Percentiles rank a stretch among this genome's conserved stretches.
Conservation (phyloP, 2,888 invertebrate genomes). For the Oasisia sp. region DNA sequence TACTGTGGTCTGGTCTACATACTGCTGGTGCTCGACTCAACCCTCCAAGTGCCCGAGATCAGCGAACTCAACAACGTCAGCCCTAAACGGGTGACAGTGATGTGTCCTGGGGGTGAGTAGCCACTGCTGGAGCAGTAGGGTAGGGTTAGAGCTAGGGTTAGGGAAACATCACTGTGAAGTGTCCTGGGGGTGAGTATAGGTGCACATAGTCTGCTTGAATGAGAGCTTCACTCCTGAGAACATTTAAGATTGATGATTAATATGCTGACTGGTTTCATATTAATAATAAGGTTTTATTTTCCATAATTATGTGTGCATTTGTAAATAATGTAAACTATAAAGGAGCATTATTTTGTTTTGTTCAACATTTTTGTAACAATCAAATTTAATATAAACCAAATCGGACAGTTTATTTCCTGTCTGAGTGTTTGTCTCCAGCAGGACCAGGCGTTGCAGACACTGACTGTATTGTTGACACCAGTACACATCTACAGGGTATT, state of each 20-base stretch:
- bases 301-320: background rate
- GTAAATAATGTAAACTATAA: background rate
- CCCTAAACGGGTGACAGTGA: background rate
- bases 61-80: background rate
- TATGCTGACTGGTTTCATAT: too few species aligned
- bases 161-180: too few species aligned
- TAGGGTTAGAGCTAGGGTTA: too few species aligned
- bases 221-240: too few species aligned
- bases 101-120: background rate
- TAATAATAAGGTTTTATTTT: too few species aligned
- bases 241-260: too few species aligned
- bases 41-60: background rate
- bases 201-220: too few species aligned
- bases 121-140: background rate
- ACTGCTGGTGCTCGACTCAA: background rate
- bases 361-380: background rate
- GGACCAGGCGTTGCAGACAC: background rate
- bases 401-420: background rate
- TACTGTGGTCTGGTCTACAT: background rate
- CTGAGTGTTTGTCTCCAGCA: background rate
- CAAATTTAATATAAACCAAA: background rate
- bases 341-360: background rate
- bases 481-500: background rate
- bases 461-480: background rate
- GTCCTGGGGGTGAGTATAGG: too few species aligned